Conservation (phyloP, 2,888 invertebrate species). For the Ethmia dodecea region DNA sequence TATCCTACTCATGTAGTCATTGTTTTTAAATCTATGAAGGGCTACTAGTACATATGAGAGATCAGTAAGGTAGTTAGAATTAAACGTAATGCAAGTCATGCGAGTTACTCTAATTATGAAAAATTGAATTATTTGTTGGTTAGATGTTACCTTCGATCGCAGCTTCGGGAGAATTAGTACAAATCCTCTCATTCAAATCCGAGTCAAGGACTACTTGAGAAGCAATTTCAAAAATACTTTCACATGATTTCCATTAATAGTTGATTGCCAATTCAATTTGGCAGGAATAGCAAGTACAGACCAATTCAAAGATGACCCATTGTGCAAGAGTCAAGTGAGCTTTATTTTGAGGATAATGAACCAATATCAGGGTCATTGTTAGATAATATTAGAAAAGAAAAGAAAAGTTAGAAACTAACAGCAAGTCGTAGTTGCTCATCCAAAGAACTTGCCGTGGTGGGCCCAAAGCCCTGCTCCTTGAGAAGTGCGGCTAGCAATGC, state of each 20-base stretch:
- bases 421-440: slow-evolving; percentile 76
- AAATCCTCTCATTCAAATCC: too few relatives aligned
- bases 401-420: slow-evolving; percentile 53
- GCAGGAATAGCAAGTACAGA: too few relatives aligned
- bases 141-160: slow-evolving; percentile 3
- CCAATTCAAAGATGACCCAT: too few relatives aligned
- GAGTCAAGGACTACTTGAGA: too few relatives aligned
- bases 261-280: too few relatives aligned
- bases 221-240: too few relatives aligned
- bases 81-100: slow-evolving; percentile 7
- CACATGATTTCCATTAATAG: too few relatives aligned
- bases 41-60: neutral
- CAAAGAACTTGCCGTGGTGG: slow-evolving; percentile 81
- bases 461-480: slow-evolving; percentile 85
- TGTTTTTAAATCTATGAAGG: neutral
- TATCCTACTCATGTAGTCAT: slow-evolving; percentile 17
- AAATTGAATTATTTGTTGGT: neutral
- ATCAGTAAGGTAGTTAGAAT: neutral
- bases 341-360: too few relatives aligned
- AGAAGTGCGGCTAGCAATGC: slow-evolving; percentile 83
- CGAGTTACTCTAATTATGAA: too few relatives aligned
- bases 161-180: neutral
- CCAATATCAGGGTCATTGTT: neutral
- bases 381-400: slow-evolving; percentile 5
- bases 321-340: too few relatives aligned